Percentiles rank a stretch among this genome's conserved stretches.
These are phyloP conservation scores for Deroptyus accipitrinus DNA, from an alignment of 2,113 vertebrate species.

Conservation along the genomic window DNA sequence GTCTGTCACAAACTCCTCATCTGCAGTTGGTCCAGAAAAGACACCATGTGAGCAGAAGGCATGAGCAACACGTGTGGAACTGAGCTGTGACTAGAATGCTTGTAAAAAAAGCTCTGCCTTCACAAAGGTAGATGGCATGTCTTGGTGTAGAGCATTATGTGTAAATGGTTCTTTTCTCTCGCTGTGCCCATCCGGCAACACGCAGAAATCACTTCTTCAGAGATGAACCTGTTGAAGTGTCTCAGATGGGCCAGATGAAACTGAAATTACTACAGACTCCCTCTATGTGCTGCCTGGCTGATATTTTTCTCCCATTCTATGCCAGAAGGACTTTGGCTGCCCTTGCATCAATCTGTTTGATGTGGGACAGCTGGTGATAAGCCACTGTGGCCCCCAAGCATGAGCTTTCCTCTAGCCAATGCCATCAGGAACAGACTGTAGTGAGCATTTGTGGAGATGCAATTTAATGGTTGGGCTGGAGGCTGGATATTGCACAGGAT, in stretches of 20 bases:
- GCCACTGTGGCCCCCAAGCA: background rate
- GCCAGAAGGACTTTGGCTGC: conserved; percentile 6
- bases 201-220: background rate
- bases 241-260: background rate
- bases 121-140: background rate
- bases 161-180: background rate
- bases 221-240: background rate
- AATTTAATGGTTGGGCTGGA: background rate
- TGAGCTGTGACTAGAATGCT: background rate
- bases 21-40: background rate
- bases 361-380: background rate
- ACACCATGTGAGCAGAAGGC: background rate
- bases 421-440: background rate
- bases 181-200: background rate
- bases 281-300: background rate
- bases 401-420: background rate
- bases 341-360: background rate
- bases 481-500: background rate
- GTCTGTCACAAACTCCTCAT: background rate
- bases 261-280: background rate
- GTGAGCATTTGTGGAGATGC: background rate
- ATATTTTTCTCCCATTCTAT: background rate
- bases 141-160: background rate
- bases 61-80: background rate
- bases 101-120: background rate